Percentiles rank a stretch among this genome's conserved stretches.
Evolutionary conservation across 1,140 invertebrate species (phyloP).

Genomic region (Sinonovacula constricta): DNA sequence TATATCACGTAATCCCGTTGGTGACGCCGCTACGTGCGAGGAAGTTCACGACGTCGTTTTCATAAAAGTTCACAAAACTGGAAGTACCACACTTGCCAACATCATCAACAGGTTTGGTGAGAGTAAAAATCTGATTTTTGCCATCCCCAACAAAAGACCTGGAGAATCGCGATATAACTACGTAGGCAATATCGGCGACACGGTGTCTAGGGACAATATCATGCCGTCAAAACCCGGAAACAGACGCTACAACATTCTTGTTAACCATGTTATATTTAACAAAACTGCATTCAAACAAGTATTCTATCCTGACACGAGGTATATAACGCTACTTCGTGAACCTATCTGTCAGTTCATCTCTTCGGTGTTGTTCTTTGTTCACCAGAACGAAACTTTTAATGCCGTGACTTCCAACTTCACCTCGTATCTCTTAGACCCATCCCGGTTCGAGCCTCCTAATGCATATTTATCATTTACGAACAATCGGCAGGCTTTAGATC

Average conservation of each 20-base stretch:
- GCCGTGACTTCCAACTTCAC: constrained; percentile 43
- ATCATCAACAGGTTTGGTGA: constrained; percentile 60
- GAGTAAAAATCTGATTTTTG: constrained; percentile 56
- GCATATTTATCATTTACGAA: constrained; percentile 51
- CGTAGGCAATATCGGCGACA: constrained; percentile 52
- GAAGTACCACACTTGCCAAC: constrained; percentile 64
- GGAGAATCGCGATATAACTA: constrained; percentile 55
- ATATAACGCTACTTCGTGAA: constrained; percentile 59
- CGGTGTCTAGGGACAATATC: not conserved
- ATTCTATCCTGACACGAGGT: constrained; percentile 51
- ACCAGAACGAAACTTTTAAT: constrained; percentile 25
- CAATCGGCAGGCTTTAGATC: constrained; percentile 57
- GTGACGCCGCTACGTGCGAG: constrained; percentile 8
- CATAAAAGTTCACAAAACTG: constrained; percentile 64
- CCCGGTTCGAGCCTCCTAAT: constrained; percentile 31
- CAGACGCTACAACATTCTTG: constrained; percentile 57
- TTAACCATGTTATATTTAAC: constrained; percentile 63
- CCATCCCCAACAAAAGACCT: constrained; percentile 54
- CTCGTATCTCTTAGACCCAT: constrained; percentile 48
- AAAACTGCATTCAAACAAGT: constrained; percentile 41
- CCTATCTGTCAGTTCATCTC: constrained; percentile 62
- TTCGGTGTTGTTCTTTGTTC: constrained; percentile 56
- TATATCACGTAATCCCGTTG: too few species aligned
- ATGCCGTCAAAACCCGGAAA: constrained; percentile 31
- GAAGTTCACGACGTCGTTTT: constrained; percentile 41